Evolutionary conservation across 2,113 vertebrate genomes (phyloP).

Genomic region (Gallinago media): DNA sequence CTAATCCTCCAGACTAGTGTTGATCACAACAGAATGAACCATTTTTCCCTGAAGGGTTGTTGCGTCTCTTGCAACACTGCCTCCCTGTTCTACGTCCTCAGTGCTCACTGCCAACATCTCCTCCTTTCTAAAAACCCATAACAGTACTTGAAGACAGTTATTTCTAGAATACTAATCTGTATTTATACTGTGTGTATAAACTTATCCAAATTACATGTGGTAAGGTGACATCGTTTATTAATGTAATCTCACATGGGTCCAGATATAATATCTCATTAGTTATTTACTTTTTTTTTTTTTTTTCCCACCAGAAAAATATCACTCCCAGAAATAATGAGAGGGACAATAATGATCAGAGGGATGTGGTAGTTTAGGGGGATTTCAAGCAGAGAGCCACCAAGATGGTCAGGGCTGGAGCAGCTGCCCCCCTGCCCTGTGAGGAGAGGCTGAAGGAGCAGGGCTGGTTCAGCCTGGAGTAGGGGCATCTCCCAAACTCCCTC

Average conservation of each 20-base stretch:
- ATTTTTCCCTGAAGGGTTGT: background rate
- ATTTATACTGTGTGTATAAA: background rate
- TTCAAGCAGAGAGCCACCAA: background rate
- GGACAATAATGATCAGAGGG: background rate
- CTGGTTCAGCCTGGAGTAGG: background rate
- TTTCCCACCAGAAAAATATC: background rate
- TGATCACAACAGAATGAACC: accelerated
- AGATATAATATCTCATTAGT: background rate
- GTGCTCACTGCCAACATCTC: background rate
- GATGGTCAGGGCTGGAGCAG: background rate
- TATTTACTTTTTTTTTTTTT: no score
- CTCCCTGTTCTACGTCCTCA: accelerated
- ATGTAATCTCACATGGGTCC: accelerated
- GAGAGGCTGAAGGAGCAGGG: background rate
- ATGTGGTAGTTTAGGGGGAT: background rate
- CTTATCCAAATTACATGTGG: background rate
- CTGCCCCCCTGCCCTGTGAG: background rate
- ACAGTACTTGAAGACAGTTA: background rate
- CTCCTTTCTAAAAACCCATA: background rate
- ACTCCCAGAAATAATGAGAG: background rate
- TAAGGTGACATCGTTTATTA: background rate
- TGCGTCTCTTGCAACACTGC: background rate
- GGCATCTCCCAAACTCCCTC: background rate
- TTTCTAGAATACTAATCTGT: background rate
- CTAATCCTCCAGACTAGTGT: accelerated